Base-by-base conservation (phyloP, 2,888 invertebrate genomes). In the Euplexia lucipara region DNA sequence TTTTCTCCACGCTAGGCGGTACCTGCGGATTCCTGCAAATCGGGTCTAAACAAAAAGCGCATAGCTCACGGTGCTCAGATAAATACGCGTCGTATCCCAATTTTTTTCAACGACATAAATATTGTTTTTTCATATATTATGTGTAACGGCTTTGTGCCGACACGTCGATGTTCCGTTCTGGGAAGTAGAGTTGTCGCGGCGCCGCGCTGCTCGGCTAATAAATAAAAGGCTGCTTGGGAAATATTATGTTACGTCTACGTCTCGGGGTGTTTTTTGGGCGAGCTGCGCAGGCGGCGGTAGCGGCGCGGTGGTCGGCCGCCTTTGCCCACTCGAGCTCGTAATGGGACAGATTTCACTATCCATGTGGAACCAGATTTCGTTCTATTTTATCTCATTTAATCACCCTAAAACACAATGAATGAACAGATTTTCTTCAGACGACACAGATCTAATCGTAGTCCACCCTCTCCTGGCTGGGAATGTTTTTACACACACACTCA, bases 171-270 rank as follows among this genome's bases (percentile, higher is more conserved):
- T 83, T 90, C 90, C 82, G 80, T 94, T 94, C 95, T 92, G 90
- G 87, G 95, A 95, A 95, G 91, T 86, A 84, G 89, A 87, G 90
- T 84, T 93, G 94, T 92, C 92, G 90, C 93, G 95, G 95, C 95
- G 95, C 94, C 85, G 65, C 68, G 65, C 86, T 88, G 86, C 86
- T 82, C 89, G 83, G 88, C 91, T 91, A 92, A 94, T 95, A 95
- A 94, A 95, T 95, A 95, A 95, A 93, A 93, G 92, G 88, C 91
- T 94, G 90, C 91, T 91, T 90, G 93, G 94, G 91, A 94, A 94
- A 95, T 95, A 95, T 95, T 95, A 94, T 92, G 93, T 95, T 95
- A 95, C 95, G 91, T 90, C 87, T 89, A 95, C 95, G 91, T 91
- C 88, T 90, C 82, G 88, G 91, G 89, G 86, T 89, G 90, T 91